A percentile compares a stretch with the other conserved stretches of the same genome.
These are phyloP conservation scores for Gymnogyps californianus DNA, from an alignment of 2,113 vertebrate species.

Conservation along the genomic window DNA sequence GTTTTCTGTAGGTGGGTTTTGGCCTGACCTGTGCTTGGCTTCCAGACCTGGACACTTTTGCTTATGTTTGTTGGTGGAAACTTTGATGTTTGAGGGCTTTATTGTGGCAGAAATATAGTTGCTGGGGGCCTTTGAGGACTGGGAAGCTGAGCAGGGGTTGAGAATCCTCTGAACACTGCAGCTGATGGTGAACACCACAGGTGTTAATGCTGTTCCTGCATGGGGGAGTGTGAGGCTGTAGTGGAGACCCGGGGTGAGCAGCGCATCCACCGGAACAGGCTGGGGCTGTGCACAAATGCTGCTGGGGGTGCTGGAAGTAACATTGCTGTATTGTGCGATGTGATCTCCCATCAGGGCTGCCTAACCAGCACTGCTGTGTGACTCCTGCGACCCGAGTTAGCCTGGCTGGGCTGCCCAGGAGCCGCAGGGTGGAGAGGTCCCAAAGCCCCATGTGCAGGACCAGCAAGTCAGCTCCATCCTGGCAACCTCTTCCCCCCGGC, in stretches of 20 bases:
- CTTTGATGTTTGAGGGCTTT: background rate
- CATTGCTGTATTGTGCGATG: fast-evolving
- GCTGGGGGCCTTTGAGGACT: background rate
- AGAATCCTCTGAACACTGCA: background rate
- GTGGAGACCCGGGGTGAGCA: background rate
- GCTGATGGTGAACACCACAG: background rate
- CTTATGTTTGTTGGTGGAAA: background rate
- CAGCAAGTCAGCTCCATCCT: background rate
- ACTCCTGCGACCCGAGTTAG: fast-evolving
- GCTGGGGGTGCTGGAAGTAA: background rate
- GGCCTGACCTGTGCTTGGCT: background rate
- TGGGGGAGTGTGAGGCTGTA: background rate
- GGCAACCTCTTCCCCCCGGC: background rate
- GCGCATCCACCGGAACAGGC: background rate
- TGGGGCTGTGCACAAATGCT: background rate
- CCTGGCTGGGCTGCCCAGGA: background rate
- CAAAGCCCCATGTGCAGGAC: background rate
- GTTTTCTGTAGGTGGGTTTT: background rate
- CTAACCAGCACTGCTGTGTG: background rate
- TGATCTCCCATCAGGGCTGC: background rate
- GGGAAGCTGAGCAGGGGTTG: background rate
- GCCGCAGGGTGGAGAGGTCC: background rate
- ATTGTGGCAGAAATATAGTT: background rate
- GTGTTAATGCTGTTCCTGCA: background rate
- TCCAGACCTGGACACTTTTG: background rate